Evolutionary conservation across 2,113 vertebrate species (phyloP), one percentile per base, ranked within the genome.

Genomic region (Callocephalon fimbriatum): DNA sequence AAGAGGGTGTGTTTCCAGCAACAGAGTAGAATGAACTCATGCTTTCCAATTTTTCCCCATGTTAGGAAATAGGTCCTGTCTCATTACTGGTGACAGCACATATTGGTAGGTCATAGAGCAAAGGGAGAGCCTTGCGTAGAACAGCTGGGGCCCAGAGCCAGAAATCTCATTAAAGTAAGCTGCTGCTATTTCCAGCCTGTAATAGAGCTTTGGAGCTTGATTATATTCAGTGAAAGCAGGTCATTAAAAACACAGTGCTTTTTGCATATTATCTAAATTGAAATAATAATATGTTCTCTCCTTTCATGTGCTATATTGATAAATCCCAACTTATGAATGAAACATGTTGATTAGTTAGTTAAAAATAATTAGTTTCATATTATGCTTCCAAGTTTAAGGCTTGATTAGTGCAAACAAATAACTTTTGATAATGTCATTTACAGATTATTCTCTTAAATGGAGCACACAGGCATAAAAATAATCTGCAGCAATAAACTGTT

Each of bases 121-220:
- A 98, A 85, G 95, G 93, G 95, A 97, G 96, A 96, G 97, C 97
- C 98, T 96, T 97, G 93, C 96, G 90, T 96, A 77, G 82, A 98
- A 96, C 98, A 98, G 98, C 98, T 98, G 98, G 98, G 98, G 97
- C 98, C 96, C 92, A 97, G 96, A 98, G 98, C 97, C 98, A 98
- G 98, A 98, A 98, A 98, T 98, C 98, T 99, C 98, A 98, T 99
- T 99, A 99, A 98, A 98, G 97, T 98, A 99, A 99, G 98, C 98
- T 97, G 98, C 97, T 98, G 95, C 98, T 99, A 98, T 99, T 99
- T 99, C 98, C 98, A 99, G 98, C 96, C 96, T 93, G 97, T 98
- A 98, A 98, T 98, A 97, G 95, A 98, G 98, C 98, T 98, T 98
- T 98, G 98, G 96, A 98, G 98, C 97, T 98, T 98, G 98, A 98